These are phyloP conservation scores for Hylomyscus alleni DNA, from an alignment of 2,797 vertebrate genomes.

Conservation along the genomic window DNA sequence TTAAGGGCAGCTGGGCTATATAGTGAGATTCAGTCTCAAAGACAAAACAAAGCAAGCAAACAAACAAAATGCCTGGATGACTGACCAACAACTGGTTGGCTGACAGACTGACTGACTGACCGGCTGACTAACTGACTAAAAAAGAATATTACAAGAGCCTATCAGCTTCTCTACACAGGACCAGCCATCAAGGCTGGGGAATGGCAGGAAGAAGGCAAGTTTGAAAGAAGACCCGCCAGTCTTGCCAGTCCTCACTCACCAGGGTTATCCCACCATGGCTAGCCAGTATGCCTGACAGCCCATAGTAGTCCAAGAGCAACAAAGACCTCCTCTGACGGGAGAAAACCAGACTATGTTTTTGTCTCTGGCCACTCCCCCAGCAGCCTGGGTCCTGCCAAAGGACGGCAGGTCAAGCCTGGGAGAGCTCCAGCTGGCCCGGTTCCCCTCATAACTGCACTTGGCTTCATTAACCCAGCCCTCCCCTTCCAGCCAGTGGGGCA, in stretches of 20 bases:
- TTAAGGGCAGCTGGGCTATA: neutral
- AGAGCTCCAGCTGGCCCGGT: slow-evolving; percentile 68
- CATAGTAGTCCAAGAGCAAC: slow-evolving; percentile 65
- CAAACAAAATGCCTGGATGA: neutral
- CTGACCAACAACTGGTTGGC: neutral
- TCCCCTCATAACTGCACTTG: slow-evolving; percentile 73
- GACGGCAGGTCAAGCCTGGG: slow-evolving; percentile 71
- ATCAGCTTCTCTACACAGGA: neutral
- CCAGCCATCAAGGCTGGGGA: neutral
- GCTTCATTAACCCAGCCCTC: slow-evolving; percentile 70
- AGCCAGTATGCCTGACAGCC: neutral
- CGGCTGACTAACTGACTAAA: too few species aligned
- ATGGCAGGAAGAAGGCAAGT: neutral
- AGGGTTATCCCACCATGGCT: neutral
- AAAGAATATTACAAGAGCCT: neutral
- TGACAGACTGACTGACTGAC: neutral
- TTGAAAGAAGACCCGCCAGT: neutral
- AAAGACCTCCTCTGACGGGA: slow-evolving; percentile 38
- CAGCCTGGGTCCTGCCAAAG: slow-evolving; percentile 69
- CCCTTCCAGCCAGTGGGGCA: neutral
- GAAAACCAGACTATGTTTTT: slow-evolving; percentile 62
- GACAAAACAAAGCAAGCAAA: neutral
- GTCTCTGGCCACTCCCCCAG: slow-evolving; percentile 67
- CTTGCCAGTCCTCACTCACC: neutral
- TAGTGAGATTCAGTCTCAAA: neutral